A percentile compares a stretch with the other conserved stretches of the same genome.
phyloP scores from a whole-genome alignment of 2,888 invertebrate species.

The Liopterus haemorrhoidalis region DNA sequence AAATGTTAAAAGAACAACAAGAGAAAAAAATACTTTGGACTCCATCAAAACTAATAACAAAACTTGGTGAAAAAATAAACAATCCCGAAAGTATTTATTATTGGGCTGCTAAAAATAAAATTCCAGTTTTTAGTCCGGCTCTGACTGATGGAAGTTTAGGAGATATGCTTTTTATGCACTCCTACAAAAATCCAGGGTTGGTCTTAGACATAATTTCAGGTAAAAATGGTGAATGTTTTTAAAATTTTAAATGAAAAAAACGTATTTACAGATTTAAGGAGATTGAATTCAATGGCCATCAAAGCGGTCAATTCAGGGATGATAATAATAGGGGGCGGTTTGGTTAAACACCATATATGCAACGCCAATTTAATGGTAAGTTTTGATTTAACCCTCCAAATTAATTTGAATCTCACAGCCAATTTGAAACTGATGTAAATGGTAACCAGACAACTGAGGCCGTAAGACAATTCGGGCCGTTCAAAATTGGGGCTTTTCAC shows the following conservation, averaged over 20 bases:
- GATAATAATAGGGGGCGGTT: constrained; percentile 92
- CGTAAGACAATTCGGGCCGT: too few relatives aligned
- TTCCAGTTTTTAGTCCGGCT: constrained; percentile 96
- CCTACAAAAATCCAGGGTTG: constrained; percentile 86
- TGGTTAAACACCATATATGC: constrained; percentile 98
- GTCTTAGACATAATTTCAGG: constrained; percentile 87
- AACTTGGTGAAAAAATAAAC: constrained; percentile 85
- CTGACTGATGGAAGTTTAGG: constrained; percentile 96
- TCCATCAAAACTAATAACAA: constrained; percentile 78
- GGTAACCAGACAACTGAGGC: too few relatives aligned
- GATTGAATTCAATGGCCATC: constrained; percentile 90
- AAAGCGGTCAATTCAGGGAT: constrained; percentile 91
- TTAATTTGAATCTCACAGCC: too few relatives aligned
- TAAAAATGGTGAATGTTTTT: constrained; percentile 35
- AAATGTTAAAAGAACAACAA: constrained; percentile 84
- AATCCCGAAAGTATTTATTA: constrained; percentile 90
- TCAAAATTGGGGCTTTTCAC: too few relatives aligned
- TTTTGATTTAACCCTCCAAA: too few relatives aligned
- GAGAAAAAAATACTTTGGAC: constrained; percentile 74
- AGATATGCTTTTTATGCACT: constrained; percentile 99
- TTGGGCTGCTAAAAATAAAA: constrained; percentile 94
- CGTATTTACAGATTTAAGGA: constrained; percentile 68
- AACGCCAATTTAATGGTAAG: constrained; percentile 96
- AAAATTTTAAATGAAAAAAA: constrained; percentile 6
- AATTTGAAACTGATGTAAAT: too few relatives aligned